Evolutionary conservation across 2,888 invertebrate species (phyloP).

Genomic region (Parelbella ahira): DNA sequence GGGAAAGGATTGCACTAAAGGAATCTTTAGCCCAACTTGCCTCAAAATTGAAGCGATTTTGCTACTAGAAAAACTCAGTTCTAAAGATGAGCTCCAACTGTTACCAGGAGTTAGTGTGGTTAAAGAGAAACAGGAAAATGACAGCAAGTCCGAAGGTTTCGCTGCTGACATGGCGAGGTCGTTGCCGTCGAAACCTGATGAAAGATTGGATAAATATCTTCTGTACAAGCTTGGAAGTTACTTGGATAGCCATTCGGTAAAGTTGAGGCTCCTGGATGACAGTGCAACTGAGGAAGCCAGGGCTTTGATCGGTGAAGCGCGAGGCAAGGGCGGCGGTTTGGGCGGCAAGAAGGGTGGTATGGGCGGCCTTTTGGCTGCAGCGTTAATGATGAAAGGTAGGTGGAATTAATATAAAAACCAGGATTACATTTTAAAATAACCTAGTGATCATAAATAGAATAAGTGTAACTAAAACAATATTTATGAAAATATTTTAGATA

Average conservation of each 20-base stretch:
- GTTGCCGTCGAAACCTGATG: slow-evolving; percentile 87
- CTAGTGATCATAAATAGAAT: background rate
- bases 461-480: too few species aligned
- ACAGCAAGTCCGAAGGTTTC: slow-evolving; percentile 84
- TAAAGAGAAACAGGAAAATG: slow-evolving; percentile 68
- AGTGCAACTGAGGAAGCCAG: slow-evolving; percentile 81
- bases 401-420: slow-evolving; percentile 17
- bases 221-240: slow-evolving; percentile 86
- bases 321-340: slow-evolving; percentile 71
- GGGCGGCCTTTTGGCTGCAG: slow-evolving; percentile 73
- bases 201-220: slow-evolving; percentile 87
- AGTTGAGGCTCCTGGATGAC: slow-evolving; percentile 85
- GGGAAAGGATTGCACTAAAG: slow-evolving; percentile 62
- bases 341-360: slow-evolving; percentile 73
- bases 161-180: slow-evolving; percentile 86
- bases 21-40: slow-evolving; percentile 67
- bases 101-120: slow-evolving; percentile 83
- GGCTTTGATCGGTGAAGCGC: slow-evolving; percentile 76
- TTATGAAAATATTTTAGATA: too few species aligned
- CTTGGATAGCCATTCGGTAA: slow-evolving; percentile 86
- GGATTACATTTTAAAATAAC: background rate
- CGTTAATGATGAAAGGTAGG: slow-evolving; percentile 82
- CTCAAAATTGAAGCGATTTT: slow-evolving; percentile 70
- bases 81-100: slow-evolving; percentile 61
- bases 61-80: slow-evolving; percentile 60